Base-by-base conservation (phyloP, 1,140 invertebrate species). In the Cardiocondyla obscurior region DNA sequence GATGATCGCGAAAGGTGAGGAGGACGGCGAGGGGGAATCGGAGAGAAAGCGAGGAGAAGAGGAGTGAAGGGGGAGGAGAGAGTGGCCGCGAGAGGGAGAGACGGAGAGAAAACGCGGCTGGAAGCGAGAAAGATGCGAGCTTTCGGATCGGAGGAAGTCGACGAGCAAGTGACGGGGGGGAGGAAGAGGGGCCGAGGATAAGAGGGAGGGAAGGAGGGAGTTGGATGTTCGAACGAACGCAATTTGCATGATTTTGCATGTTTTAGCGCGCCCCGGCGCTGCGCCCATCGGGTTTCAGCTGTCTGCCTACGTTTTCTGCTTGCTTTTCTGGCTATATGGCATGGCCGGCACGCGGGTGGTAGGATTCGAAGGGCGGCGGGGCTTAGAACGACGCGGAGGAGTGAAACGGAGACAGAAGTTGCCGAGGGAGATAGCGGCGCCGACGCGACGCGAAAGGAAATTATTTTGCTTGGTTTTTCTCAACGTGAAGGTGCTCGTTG, bases 161-260 rank as follows among this genome's bases (percentile, higher is more conserved):
- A 85, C 84, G 81, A 83, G 76, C 33, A 72, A 64, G 74, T 62
- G 70, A 51, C 6, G 36, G 81, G 28, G 62, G 67, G 65, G 28
- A 22, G 81, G 4, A 1, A 22, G n/a, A 57, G 58, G 57, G 85
- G 85, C 58, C n/a, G n/a, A 19, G 60, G 69, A 12, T n/a, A 62
- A 49, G 16, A 57, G 44, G 36, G 53, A 16, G 44, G 49, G 81
- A 42, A 53, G 58, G 70, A 49, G 70, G 30, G 69, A 55, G 51
- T 36, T 42, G 73, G 77, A 83, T 84, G 82, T 86, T 86, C 87
- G 88, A 89, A 88, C 91, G 92, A 93, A 93, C 92, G 92, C 91
- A 93, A 93, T 93, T 93, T 93, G 92, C 93, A 93, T 93, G 91
- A 93, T 93, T 93, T 93, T 93, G 93, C 93, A 93, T 93, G 93